Evolutionary conservation across 2,797 vertebrate genomes (phyloP), one percentile per base, ranked within the genome.

Genomic region (Enteromius viviparus): DNA sequence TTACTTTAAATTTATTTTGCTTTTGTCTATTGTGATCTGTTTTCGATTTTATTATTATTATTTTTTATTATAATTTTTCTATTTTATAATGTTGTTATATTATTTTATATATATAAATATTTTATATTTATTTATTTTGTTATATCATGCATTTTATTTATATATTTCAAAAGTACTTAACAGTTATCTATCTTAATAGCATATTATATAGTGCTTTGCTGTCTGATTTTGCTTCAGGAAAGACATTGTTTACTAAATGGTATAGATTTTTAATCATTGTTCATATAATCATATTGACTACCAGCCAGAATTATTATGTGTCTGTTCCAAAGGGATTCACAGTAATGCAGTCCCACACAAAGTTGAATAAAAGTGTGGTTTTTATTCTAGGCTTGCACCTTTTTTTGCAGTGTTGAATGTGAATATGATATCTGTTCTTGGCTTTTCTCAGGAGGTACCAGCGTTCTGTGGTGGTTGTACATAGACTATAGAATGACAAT

Each of bases 401-500:
- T 19, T 42, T 9, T 32, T 45, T 66, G 34, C 53, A 34, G 42
- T 55, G 32, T 55, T 82, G 21, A 79, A 72, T 77, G 58, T 81
- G 81, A 85, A 65, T 71, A 53, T 84, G 55, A 17, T 6, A 1
- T 84, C 75, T 55, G 19, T 51, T 72, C n/a, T 83, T 64, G 60
- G 60, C 26, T 64, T 17, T 87, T 70, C 78, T 19, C 74, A 99
- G 98, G 96, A 88, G 98, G 97, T 77, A 99, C 97, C 37, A 94
- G 97, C 77, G 94, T 98, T 26, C 94, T 99, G 4, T 99, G 98
- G 98, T 99, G 98, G 97, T 92, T 99, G 3, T 99, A 99, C 87
- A 95, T 96, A 76, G 97, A 97, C 88, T 94, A 96, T 89, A 95
- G 94, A 89, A 91, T 95, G 53, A 95, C 94, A 15, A 92, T 90